Conservation (phyloP, 2,113 vertebrate species). For the Anhinga rufa region DNA sequence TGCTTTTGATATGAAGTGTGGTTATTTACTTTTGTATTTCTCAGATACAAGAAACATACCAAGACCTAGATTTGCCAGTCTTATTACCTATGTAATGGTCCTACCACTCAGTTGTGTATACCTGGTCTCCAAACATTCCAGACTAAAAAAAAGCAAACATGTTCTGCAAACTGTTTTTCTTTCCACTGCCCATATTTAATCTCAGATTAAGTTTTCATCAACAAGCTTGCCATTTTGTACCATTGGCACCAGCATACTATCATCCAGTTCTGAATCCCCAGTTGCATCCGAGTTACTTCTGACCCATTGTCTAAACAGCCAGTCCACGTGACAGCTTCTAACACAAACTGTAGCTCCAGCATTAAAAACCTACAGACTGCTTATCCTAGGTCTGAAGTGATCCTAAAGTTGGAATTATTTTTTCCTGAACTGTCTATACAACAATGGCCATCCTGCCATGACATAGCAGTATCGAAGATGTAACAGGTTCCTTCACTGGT, state of each 20-base stretch:
- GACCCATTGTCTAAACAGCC: neutral
- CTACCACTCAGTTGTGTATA: neutral
- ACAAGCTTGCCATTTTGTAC: neutral
- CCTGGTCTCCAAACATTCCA: neutral
- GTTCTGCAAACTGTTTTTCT: neutral
- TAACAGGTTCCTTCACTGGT: neutral
- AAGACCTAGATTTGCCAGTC: neutral
- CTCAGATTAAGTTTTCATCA: neutral
- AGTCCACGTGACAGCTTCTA: neutral
- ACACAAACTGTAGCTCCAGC: neutral
- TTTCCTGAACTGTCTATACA: neutral
- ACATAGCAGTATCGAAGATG: neutral
- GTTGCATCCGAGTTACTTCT: neutral
- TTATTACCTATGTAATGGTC: neutral
- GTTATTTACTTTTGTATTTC: neutral
- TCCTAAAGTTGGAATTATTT: neutral
- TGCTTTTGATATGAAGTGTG: neutral
- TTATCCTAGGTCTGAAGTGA: neutral
- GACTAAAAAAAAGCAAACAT: neutral
- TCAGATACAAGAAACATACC: neutral
- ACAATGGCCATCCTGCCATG: neutral
- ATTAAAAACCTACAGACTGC: neutral
- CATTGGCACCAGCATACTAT: neutral
- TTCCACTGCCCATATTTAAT: neutral
- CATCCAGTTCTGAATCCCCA: neutral